Base-by-base conservation (phyloP, 2,888 invertebrate species). In the Cheilosia urbana region DNA sequence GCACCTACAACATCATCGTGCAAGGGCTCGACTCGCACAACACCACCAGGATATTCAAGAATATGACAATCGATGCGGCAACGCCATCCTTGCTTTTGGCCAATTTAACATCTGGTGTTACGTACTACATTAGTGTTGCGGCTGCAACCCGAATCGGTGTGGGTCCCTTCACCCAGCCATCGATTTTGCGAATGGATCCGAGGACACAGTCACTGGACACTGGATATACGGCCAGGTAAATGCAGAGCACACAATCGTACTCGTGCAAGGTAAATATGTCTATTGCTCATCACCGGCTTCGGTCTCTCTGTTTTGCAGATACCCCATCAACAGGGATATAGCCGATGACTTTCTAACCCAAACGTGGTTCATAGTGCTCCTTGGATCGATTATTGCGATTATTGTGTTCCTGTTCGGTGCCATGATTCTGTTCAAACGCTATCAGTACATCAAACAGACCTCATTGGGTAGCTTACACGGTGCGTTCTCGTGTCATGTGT, bases 351-450 rank as follows among this genome's bases (percentile, higher is more conserved):
- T 96, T 91, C 94, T 96, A 90, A 96, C 96, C 89, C 96, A 97
- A 93, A 96, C 97, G 82, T 97, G 97, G 97, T 97, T 97, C 93
- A 96, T 97, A 93, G 96, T 96, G 88, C 94, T 97, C 89, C 94
- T 97, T 89, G 97, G 97, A 89, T 96, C 96, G 89, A 95, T 97
- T 93, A 95, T 97, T 87, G 95, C 97, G 91, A 95, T 97, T 88
- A 96, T 97, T 94, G 94, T 97, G 88, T 94, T 97, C 89, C 94
- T 97, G 89, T 96, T 97, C 92, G 96, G 95, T 89, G 96, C 96
- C 87, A 96, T 97, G 93, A 94, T 97, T 89, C 95, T 96, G 90
- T 94, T 96, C 77, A 93, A 96, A 88, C 94, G 95, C 91, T 93
- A 95, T 92, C 94, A 96, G 93, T 92, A 96, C 92, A 93, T 95